Conservation (phyloP, 2,888 invertebrate genomes). For the Reticulitermes lucifugus region DNA sequence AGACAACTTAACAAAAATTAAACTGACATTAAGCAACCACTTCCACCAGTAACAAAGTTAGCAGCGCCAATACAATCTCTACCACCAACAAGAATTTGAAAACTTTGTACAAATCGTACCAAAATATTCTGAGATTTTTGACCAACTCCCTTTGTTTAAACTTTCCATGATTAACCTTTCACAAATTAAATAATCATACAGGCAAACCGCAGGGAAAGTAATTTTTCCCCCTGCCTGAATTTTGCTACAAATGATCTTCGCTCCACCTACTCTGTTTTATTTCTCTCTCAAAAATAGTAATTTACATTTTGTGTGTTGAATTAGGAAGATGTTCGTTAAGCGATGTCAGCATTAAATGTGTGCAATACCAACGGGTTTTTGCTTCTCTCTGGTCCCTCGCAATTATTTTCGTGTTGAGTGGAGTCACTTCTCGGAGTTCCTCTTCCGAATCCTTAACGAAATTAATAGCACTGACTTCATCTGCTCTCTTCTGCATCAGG, state of each 20-base stretch:
- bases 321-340: slow-evolving; percentile 45
- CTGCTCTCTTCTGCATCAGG: neutral
- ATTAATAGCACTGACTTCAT: slow-evolving; percentile 43
- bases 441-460: slow-evolving; percentile 29
- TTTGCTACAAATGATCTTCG: slow-evolving; percentile 3
- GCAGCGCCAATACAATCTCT: too few relatives aligned
- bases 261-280: slow-evolving; percentile 18
- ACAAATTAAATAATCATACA: too few relatives aligned
- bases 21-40: too few relatives aligned
- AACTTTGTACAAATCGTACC: too few relatives aligned
- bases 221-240: neutral
- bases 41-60: too few relatives aligned
- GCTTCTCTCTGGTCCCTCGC: neutral
- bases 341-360: slow-evolving; percentile 43
- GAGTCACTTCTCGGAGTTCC: slow-evolving; percentile 27
- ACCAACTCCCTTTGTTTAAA: too few relatives aligned
- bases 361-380: neutral
- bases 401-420: slow-evolving; percentile 40
- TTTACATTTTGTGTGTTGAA: slow-evolving; percentile 33
- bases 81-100: too few relatives aligned
- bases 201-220: neutral
- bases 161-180: too few relatives aligned
- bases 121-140: too few relatives aligned
- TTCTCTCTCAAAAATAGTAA: neutral
- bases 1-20: too few relatives aligned